phyloP scores from a whole-genome alignment of 2,113 vertebrate genomes.

The Phasianus colchicus region DNA sequence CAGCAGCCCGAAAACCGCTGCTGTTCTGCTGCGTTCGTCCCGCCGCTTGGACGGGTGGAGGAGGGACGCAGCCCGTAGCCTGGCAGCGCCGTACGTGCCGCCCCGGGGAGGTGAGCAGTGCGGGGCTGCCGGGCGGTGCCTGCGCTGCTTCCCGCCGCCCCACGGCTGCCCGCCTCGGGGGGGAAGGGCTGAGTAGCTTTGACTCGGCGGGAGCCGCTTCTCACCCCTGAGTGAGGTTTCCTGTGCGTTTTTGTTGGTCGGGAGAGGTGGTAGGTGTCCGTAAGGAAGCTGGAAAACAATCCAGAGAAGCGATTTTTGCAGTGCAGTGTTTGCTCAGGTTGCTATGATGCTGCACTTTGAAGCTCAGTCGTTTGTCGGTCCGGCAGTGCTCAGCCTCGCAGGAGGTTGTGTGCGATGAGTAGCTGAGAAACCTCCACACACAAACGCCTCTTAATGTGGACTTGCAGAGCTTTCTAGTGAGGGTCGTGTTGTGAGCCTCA shows the following conservation, averaged over 20 bases:
- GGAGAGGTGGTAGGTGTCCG: neutral
- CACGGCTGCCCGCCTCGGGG: neutral
- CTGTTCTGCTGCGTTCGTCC: neutral
- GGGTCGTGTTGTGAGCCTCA: neutral
- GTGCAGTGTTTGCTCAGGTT: neutral
- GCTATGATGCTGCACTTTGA: neutral
- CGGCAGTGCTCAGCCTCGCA: rapidly evolving
- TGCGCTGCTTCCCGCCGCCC: neutral
- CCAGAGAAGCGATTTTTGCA: neutral
- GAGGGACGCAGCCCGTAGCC: neutral
- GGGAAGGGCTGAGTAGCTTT: neutral
- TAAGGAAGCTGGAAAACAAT: neutral
- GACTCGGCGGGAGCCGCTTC: neutral
- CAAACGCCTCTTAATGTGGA: rapidly evolving
- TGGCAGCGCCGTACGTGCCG: conserved; percentile 40
- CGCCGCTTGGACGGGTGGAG: neutral
- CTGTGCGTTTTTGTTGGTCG: rapidly evolving
- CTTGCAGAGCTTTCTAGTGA: neutral
- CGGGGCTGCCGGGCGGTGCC: neutral
- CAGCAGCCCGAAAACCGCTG: neutral
- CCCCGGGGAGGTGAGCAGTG: too few relatives aligned
- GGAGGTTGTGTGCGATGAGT: rapidly evolving
- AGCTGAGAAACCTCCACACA: neutral
- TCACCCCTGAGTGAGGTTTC: neutral
- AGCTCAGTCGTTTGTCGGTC: rapidly evolving